Conservation (phyloP, 2,888 invertebrate species). For the Pseudeuparius sepicola region DNA sequence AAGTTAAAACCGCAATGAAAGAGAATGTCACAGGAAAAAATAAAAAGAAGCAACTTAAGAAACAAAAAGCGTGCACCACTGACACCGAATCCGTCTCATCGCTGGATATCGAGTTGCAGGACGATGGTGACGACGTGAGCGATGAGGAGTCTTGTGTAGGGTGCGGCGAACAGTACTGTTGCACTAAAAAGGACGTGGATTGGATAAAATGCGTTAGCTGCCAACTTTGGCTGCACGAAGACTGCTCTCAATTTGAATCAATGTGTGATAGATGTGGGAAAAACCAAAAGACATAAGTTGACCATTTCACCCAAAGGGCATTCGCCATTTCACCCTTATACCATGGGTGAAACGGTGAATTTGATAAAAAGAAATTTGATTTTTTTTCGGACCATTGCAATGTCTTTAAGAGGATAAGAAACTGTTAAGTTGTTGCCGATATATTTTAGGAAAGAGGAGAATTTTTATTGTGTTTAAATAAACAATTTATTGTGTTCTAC, state of each 20-base stretch:
- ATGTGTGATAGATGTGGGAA: conserved; percentile 13
- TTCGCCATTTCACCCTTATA: conserved; percentile 9
- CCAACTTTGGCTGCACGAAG: conserved; percentile 20
- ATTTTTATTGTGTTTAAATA: conserved; percentile 11
- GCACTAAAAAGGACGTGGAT: conserved; percentile 18
- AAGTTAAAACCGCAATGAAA: conserved; percentile 4
- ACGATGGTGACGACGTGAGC: conserved; percentile 18
- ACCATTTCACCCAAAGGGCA: conserved; percentile 12
- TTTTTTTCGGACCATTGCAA: conserved; percentile 5
- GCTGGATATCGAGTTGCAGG: conserved; percentile 17
- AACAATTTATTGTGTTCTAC: conserved; percentile 9
- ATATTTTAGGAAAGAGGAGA: conserved; percentile 5
- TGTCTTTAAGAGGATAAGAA: conserved; percentile 4
- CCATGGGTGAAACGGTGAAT: conserved; percentile 12
- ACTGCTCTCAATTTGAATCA: conserved; percentile 16
- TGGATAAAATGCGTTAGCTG: conserved; percentile 19
- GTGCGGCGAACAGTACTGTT: conserved; percentile 8
- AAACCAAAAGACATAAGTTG: conserved; percentile 11
- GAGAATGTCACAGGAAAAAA: conserved; percentile 2
- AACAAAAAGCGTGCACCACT: conserved; percentile 12
- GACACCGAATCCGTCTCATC: conserved; percentile 17
- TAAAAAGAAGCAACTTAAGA: conserved; percentile 7
- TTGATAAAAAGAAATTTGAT: conserved; percentile 7
- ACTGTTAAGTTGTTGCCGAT: conserved; percentile 6
- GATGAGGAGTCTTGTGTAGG: conserved; percentile 12